A percentile compares a stretch with the other conserved stretches of the same genome.
Conservation (phyloP, 2,113 vertebrate genomes). For the Climacteris rufus region DNA sequence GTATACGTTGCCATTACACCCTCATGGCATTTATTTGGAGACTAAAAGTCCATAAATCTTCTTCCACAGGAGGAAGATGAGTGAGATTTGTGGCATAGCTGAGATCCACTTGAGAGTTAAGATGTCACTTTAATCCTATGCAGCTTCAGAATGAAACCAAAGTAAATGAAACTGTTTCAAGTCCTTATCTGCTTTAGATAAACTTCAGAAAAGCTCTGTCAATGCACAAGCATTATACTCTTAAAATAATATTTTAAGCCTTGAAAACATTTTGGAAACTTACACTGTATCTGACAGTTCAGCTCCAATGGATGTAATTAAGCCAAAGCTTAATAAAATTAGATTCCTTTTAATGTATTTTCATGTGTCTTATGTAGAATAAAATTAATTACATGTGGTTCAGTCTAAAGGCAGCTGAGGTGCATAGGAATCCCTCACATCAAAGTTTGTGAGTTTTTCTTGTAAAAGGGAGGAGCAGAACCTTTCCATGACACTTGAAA, state of each 20-base stretch:
- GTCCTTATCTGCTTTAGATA: not conserved
- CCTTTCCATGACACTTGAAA: not conserved
- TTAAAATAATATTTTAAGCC: not conserved
- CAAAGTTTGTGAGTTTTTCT: not conserved
- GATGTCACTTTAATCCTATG: not conserved
- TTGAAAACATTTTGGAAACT: not conserved
- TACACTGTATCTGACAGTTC: not conserved
- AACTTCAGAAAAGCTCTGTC: not conserved
- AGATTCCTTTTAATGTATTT: not conserved
- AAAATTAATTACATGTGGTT: not conserved
- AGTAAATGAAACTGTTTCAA: not conserved
- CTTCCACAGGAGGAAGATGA: not conserved
- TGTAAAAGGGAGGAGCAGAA: not conserved
- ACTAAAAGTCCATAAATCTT: not conserved
- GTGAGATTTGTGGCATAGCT: not conserved
- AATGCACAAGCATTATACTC: not conserved
- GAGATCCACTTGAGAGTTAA: not conserved
- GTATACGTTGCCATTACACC: not conserved
- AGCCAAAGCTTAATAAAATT: not conserved
- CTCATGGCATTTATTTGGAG: not conserved
- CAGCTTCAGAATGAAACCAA: not conserved
- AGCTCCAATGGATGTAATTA: not conserved
- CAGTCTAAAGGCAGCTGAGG: not conserved
- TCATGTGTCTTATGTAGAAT: not conserved
- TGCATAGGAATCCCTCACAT: not conserved